Base-by-base conservation (phyloP, 2,797 vertebrate genomes). In the Etheostoma nigrum region DNA sequence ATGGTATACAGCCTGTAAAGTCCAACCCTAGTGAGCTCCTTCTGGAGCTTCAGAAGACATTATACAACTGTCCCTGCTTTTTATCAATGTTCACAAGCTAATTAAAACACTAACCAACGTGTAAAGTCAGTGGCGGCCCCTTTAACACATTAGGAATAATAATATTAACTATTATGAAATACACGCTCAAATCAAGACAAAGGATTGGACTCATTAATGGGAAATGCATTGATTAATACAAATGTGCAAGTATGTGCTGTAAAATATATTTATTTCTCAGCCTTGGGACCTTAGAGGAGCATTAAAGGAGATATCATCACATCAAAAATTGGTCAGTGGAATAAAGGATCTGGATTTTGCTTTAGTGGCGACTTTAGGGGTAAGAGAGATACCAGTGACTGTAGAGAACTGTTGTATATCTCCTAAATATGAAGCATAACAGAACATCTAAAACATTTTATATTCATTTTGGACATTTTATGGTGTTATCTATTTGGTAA, bases 221-320 rank as follows among this genome's bases (percentile, higher is more conserved):
- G 52, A 80, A 36, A 36, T 36, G 33, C 33, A 36, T 36, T 36
- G 33, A 9, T 8, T 36, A 36, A 36, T 36, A 8, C 33, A 36
- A 15, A 4, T 70, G 25, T 30, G 18, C 1, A 5, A 36, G 21
- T 49, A 62, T 7, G 1, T 7, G 10, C 40, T 44, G 27, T 51
- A 42, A 49, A 54, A 62, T 42, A n/a, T 74, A 14, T 69, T 78
- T 74, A 52, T 82, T 66, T 53, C 33, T 53, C 47, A 49, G 36
- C 45, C 64, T 53, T 16, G 15, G 18, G 53, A 48, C 21, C 16
- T 25, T 33, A 19, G 33, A 36, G 33, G 33, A 36, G 33, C 8
- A n/a, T 71, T 69, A 18, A 61, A 47, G 16, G 6, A 61, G 14
- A 30, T 72, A 30, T 71, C 45, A 57, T 66, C 47, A 48, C 3